A percentile compares a stretch with the other conserved stretches of the same genome.
phyloP scores from a whole-genome alignment of 1,140 invertebrate genomes.

The Dufourea novaeangliae region DNA sequence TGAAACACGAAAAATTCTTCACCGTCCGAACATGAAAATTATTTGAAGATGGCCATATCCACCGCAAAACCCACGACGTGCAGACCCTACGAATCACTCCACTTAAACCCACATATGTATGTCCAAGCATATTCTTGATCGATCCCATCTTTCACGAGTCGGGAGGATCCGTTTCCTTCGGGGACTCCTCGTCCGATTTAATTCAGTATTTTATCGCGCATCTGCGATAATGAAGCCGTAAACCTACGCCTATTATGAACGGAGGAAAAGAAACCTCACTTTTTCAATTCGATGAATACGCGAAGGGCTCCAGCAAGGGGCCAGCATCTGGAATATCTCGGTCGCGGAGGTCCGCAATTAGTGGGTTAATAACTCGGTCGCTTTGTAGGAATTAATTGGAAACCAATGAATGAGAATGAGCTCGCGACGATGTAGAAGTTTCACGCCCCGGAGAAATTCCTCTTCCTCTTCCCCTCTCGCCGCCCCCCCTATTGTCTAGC shows the following conservation, averaged over 20 bases:
- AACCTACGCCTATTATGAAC: constrained; percentile 36
- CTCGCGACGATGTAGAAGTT: constrained; percentile 71
- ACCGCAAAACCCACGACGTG: too few relatives aligned
- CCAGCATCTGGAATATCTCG: constrained; percentile 31
- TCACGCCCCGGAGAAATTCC: constrained; percentile 62
- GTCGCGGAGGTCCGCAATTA: constrained; percentile 68
- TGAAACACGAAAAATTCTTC: too few relatives aligned
- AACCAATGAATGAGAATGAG: constrained; percentile 79
- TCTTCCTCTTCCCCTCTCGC: neutral
- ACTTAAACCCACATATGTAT: too few relatives aligned
- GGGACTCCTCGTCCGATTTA: constrained; percentile 44
- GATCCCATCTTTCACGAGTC: neutral
- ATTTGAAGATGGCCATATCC: too few relatives aligned
- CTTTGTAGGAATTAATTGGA: constrained; percentile 78
- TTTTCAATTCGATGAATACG: constrained; percentile 43
- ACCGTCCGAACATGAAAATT: too few relatives aligned
- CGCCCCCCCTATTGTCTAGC: constrained; percentile 48
- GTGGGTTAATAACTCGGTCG: constrained; percentile 75
- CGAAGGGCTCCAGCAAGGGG: neutral
- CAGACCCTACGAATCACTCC: too few relatives aligned
- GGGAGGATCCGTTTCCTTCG: constrained; percentile 23
- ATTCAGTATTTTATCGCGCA: constrained; percentile 33
- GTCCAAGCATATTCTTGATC: too few relatives aligned
- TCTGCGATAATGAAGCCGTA: constrained; percentile 37
- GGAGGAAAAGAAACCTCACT: constrained; percentile 14